Evolutionary conservation across 2,797 vertebrate genomes (phyloP), one percentile per base, ranked within the genome.

Genomic region (Microtus californicus): DNA sequence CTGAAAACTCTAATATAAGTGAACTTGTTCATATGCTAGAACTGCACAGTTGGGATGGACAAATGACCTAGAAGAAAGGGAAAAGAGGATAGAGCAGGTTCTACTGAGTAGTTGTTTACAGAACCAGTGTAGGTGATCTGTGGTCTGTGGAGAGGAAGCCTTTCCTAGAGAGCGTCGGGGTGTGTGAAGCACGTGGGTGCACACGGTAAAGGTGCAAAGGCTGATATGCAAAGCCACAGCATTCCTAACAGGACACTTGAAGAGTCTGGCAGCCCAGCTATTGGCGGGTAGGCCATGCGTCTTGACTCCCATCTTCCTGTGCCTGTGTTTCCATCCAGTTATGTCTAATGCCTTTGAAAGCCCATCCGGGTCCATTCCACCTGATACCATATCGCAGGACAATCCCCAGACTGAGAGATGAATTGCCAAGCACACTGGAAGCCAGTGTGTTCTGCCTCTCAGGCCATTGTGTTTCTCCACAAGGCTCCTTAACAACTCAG

Each of bases 401-500:
- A 90, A 59, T 31, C 11, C 89, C 86, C 63, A 81, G 90, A 97
- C 92, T 1, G 65, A 91, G 23, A 51, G 67, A 80, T 74, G 80
- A 73, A 78, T 85, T 31, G 29, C 77, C 4, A 19, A 79, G 90
- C 92, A 87, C 86, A 43, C 81, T 43, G 94, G 95, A 43, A 97
- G 83, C 94, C 89, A 40, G 93, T 83, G 11, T 65, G 48, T 11
- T 4, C 4, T 3, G 0, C 91, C 87, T 96, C 94, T 93, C 54
- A 2, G 0, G 3, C 85, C 80, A 95, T 95, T 95, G 95, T 95
- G 95, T 98, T 98, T 98, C 97, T 97, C 98, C 97, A 95, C 97
- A 95, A 97, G 63, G 10, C 97, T 98, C 63, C 97, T 98, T 98
- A 98, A 98, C 98, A 97, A 97, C 98, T 97, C 97, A 96, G 90